Conservation (phyloP, 2,113 vertebrate species). For the Spea multiplicata region DNA sequence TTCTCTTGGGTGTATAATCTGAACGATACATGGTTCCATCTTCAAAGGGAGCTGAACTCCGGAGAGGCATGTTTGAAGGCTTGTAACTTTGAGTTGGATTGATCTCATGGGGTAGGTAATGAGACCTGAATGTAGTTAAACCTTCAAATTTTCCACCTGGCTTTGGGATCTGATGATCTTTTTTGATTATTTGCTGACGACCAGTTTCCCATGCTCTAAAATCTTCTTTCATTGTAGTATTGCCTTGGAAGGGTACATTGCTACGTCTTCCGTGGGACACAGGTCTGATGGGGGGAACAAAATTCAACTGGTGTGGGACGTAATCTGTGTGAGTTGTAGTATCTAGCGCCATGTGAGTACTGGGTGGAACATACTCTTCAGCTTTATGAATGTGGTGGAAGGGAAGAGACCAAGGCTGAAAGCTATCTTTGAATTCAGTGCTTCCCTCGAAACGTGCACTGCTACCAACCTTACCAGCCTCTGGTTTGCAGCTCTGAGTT, state of each 20-base stretch:
- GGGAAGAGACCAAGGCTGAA: slow-evolving; percentile 66
- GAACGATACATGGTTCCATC: slow-evolving; percentile 66
- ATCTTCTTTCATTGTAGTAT: slow-evolving; percentile 74
- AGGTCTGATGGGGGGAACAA: slow-evolving; percentile 63
- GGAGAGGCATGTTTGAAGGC: slow-evolving; percentile 51
- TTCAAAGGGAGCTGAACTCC: slow-evolving; percentile 59
- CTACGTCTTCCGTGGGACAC: slow-evolving; percentile 49
- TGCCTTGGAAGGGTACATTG: slow-evolving; percentile 69
- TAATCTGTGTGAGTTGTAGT: slow-evolving; percentile 68
- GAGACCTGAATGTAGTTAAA: slow-evolving; percentile 75
- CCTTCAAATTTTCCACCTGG: slow-evolving; percentile 70
- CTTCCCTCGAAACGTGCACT: slow-evolving; percentile 61
- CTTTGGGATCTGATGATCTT: slow-evolving; percentile 60
- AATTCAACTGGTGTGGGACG: slow-evolving; percentile 58
- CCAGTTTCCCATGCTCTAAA: slow-evolving; percentile 67
- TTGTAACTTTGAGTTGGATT: slow-evolving; percentile 66
- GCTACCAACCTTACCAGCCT: slow-evolving; percentile 40
- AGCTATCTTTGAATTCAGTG: slow-evolving; percentile 76
- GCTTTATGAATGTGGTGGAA: slow-evolving; percentile 52
- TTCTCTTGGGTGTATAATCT: slow-evolving; percentile 70
- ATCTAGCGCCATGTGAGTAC: slow-evolving; percentile 65
- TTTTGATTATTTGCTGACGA: slow-evolving; percentile 59
- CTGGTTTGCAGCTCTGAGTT: slow-evolving; percentile 72
- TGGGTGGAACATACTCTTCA: slow-evolving; percentile 61
- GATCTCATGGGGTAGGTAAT: slow-evolving; percentile 68